Base-by-base conservation (phyloP, 2,888 invertebrate genomes). In the Dinocampus coccinellae region DNA sequence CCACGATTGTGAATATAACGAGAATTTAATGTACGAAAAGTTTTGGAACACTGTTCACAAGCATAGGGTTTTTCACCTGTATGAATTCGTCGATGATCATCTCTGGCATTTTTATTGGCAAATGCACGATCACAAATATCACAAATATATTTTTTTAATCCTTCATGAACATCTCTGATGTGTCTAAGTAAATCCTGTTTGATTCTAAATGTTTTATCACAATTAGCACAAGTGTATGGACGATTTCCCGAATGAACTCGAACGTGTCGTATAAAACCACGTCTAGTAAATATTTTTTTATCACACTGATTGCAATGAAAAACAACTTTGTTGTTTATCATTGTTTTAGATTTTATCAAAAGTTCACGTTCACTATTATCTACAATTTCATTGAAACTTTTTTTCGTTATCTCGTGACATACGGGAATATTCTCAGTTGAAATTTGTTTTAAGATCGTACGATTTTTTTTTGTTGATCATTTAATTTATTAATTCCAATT, bases 111-210 rank as follows among this genome's bases (percentile, higher is more conserved):
- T 73, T 88, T 88, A 57, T 89, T 88, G 0, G 88, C 88, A 79
- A 90, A 90, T 58, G 83, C 85, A 47, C 88, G 85, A 0, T 88
- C 89, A 81, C 91, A 91, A 53, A 87, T 83, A 4, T 87, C 85
- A 78, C 91, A 91, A 42, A 84, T 84, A 81, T 89, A 88, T 68
- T 89, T 88, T 73, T 88, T 88, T 26, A 84, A 82, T 10, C 86
- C 85, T 0, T 82, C 83, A 82, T 91, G 91, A 11, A 86, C 85
- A 79, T 90, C 87, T 73, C 89, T 89, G 74, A 90, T 79, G 79
- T 91, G 91, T 77, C 90, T 90, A 80, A 89, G 89, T 74, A 89
- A 88, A 79, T 89, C 89, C 1, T 89, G 89, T 0, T 88, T 81
- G 90, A 3, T 85, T 84, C 78, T 90, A 90, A 61, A 61, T 39